Percentiles rank a stretch among this genome's conserved stretches.
Evolutionary conservation across 2,113 vertebrate species (phyloP).

Genomic region (Daphoenositta chrysoptera): DNA sequence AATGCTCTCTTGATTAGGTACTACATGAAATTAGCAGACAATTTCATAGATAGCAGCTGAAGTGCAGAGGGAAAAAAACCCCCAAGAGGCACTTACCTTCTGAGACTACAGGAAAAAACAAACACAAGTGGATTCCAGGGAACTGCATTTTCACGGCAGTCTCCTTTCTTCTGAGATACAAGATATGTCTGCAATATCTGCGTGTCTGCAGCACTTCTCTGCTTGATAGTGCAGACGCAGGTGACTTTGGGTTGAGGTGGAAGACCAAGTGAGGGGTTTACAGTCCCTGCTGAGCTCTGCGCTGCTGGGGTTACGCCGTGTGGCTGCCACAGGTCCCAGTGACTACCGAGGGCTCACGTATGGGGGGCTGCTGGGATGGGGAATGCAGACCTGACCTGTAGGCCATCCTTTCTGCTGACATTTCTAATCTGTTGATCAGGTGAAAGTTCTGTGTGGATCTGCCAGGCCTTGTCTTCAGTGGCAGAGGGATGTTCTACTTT

Average conservation of each 20-base stretch:
- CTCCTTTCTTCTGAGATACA: background rate
- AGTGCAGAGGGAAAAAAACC: background rate
- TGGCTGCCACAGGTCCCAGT: background rate
- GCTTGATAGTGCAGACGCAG: background rate
- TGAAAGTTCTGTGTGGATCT: background rate
- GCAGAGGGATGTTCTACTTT: background rate
- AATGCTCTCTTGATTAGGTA: background rate
- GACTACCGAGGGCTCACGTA: accelerated
- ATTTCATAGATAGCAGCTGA: background rate
- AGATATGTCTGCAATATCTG: background rate
- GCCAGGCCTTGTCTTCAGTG: background rate
- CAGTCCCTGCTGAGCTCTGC: background rate
- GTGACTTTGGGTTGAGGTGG: background rate
- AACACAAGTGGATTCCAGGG: background rate
- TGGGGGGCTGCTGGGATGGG: background rate
- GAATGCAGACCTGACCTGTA: background rate
- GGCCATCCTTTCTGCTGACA: background rate
- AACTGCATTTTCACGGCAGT: background rate
- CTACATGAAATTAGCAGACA: background rate
- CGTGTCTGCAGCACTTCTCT: background rate
- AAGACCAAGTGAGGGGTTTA: accelerated
- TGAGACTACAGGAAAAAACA: background rate
- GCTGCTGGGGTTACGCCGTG: background rate
- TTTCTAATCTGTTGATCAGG: background rate
- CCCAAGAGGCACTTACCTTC: background rate